phyloP scores from a whole-genome alignment of 2,888 invertebrate genomes.

The Ypsolopha sequella region DNA sequence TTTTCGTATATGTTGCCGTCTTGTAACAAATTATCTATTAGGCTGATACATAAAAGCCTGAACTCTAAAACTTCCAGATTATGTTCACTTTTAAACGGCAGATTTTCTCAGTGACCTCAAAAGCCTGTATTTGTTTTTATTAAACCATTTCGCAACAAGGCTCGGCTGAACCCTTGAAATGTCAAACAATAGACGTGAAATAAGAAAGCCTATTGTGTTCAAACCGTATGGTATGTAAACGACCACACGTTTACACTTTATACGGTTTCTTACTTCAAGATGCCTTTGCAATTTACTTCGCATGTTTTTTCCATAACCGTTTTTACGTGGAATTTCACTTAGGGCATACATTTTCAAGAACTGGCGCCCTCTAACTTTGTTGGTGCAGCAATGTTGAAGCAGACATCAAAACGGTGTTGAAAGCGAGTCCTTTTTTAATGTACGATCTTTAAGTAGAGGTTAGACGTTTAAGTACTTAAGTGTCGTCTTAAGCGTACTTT shows the following conservation, averaged over 20 bases:
- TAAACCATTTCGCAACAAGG: no score
- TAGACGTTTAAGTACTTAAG: slow-evolving; percentile 10
- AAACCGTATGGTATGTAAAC: slow-evolving; percentile 8
- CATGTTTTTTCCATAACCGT: slow-evolving; percentile 1
- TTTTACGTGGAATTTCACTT: neutral
- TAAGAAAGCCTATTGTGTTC: slow-evolving; percentile 17
- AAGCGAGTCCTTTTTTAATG: slow-evolving; percentile 22
- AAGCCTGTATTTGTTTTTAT: no score
- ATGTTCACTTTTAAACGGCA: no score
- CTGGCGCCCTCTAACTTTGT: slow-evolving; percentile 22
- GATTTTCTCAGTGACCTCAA: no score
- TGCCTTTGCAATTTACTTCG: slow-evolving; percentile 16
- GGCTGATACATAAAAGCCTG: no score
- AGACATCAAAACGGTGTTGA: slow-evolving; percentile 4
- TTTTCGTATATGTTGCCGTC: no score
- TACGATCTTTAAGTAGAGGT: slow-evolving; percentile 24
- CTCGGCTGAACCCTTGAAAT: no score
- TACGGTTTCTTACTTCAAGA: slow-evolving; percentile 13
- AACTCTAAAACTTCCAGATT: no score
- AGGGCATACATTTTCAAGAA: no score
- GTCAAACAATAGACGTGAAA: slow-evolving; percentile 5
- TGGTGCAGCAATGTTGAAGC: slow-evolving; percentile 10
- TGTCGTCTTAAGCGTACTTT: no score
- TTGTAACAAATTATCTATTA: no score
- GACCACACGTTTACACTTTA: slow-evolving; percentile 12